Evolutionary conservation across 2,888 invertebrate species (phyloP).

Genomic region (Metacarcinus magister): DNA sequence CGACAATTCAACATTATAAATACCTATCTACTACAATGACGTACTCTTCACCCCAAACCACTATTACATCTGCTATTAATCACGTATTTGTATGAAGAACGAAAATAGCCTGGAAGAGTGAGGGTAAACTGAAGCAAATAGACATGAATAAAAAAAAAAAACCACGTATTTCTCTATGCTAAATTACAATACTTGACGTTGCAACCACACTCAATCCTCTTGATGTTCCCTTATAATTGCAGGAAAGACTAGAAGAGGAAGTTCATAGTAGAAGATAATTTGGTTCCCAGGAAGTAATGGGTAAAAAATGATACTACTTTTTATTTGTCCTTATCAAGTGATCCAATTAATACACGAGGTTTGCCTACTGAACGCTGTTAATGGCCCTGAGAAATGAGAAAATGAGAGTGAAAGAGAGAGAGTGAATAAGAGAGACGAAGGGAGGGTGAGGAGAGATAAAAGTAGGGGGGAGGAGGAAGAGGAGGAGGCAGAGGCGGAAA

Average conservation of each 20-base stretch:
- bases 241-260: neutral
- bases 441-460: neutral
- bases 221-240: neutral
- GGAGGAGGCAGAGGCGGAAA: neutral
- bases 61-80: too few relatives aligned
- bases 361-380: neutral
- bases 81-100: too few relatives aligned
- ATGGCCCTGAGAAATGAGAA: neutral
- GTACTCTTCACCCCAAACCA: too few relatives aligned
- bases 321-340: neutral
- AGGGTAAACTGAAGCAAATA: too few relatives aligned
- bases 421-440: slow-evolving; percentile 22
- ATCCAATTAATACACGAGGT: slow-evolving; percentile 52
- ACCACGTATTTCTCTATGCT: too few relatives aligned
- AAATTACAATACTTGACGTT: too few relatives aligned
- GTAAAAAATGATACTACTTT: neutral
- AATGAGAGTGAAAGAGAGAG: neutral
- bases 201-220: too few relatives aligned
- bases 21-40: too few relatives aligned
- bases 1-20: neutral
- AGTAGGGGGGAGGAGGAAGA: neutral
- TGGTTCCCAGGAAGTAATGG: neutral
- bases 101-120: too few relatives aligned
- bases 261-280: neutral
- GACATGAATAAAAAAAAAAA: too few relatives aligned